Percentiles rank a stretch among this genome's conserved stretches.
Evolutionary conservation across 2,888 invertebrate species (phyloP).

Genomic region (Pseudococcus jackbeardsleyi): DNA sequence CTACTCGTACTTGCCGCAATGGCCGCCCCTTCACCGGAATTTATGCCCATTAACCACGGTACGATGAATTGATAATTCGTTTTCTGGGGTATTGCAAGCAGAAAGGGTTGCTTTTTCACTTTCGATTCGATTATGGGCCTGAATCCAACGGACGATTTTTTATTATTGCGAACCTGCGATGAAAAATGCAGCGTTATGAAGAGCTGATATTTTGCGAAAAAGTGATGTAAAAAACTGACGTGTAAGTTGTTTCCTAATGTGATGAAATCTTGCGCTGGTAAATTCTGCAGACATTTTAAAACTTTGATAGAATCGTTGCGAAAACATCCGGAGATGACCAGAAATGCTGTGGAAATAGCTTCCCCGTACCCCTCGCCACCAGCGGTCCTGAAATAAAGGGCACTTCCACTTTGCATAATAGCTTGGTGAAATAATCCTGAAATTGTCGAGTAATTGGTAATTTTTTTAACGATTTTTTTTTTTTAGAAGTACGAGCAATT

Average conservation of each 20-base stretch:
- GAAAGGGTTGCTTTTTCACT: neutral
- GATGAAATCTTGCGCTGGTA: constrained; percentile 74
- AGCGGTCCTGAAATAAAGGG: constrained; percentile 71
- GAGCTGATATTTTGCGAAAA: neutral
- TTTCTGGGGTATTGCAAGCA: neutral
- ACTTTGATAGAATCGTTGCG: constrained; percentile 72
- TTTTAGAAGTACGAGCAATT: too few relatives aligned
- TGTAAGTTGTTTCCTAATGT: neutral
- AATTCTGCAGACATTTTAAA: constrained; percentile 76
- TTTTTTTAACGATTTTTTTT: too few relatives aligned
- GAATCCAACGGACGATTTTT: neutral
- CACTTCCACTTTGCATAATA: constrained; percentile 80
- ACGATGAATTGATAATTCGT: neutral
- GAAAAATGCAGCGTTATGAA: neutral
- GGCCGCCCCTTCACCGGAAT: constrained; percentile 62
- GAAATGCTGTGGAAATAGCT: constrained; percentile 76
- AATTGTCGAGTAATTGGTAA: neutral
- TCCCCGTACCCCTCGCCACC: constrained; percentile 73
- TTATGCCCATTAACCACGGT: constrained; percentile 63
- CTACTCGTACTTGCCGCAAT: constrained; percentile 10
- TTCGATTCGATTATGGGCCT: constrained; percentile 46
- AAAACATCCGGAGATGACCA: constrained; percentile 76
- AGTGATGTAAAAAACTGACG: neutral
- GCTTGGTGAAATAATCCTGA: constrained; percentile 74
- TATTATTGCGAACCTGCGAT: neutral